A percentile compares a stretch with the other conserved stretches of the same genome.
phyloP scores from a whole-genome alignment of 2,888 invertebrate species.

The Cecidostiba fungosa region DNA sequence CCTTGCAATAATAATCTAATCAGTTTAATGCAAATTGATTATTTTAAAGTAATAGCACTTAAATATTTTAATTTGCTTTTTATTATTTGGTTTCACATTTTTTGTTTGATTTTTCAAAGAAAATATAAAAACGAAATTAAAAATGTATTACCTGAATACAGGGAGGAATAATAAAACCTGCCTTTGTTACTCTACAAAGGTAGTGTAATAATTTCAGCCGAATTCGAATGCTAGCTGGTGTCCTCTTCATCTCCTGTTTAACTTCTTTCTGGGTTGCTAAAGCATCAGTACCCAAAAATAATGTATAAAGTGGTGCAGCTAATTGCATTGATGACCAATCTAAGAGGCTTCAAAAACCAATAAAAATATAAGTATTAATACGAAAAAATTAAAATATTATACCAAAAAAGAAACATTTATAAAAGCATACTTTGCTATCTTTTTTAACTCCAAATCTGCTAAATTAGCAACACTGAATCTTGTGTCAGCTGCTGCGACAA shows the following conservation, averaged over 20 bases:
- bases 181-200: conserved; percentile 87
- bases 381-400: conserved; percentile 7
- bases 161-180: conserved; percentile 83
- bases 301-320: conserved; percentile 88
- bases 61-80: no score
- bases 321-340: conserved; percentile 89
- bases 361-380: conserved; percentile 33
- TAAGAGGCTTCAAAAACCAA: conserved; percentile 83
- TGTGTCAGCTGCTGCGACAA: conserved; percentile 94
- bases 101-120: no score
- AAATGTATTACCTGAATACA: conserved; percentile 87
- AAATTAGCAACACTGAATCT: conserved; percentile 93
- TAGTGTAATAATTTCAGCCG: conserved; percentile 92
- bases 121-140: conserved; percentile 4
- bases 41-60: no score
- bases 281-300: conserved; percentile 88
- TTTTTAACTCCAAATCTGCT: conserved; percentile 92
- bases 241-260: conserved; percentile 86
- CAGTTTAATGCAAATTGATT: no score
- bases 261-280: conserved; percentile 81
- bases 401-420: background rate
- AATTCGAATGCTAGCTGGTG: conserved; percentile 91
- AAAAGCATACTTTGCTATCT: conserved; percentile 84
- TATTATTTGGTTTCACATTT: no score
- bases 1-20: no score